Percentiles rank a stretch among this genome's conserved stretches.
Conservation (phyloP, 1,140 invertebrate species). For the Cotesia glomerata region DNA sequence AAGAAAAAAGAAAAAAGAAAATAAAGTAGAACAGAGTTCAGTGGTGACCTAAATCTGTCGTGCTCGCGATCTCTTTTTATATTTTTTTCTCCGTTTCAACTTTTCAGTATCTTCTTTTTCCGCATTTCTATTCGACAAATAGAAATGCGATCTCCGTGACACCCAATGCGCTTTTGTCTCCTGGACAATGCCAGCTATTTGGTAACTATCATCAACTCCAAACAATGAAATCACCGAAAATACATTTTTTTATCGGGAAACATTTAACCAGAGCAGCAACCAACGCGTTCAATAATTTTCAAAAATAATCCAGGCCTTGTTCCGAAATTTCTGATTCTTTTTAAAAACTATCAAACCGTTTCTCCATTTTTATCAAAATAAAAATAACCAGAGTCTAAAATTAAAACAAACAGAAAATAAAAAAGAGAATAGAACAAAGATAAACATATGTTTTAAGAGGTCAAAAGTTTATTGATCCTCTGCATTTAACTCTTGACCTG, state of each 20-base stretch:
- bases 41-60: slow-evolving; percentile 11
- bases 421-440: background rate
- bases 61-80: background rate
- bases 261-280: too few relatives aligned
- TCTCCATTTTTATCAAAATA: too few relatives aligned
- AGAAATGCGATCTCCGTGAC: slow-evolving; percentile 14
- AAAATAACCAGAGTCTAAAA: too few relatives aligned
- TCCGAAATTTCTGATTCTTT: too few relatives aligned
- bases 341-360: too few relatives aligned
- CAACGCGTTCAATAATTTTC: too few relatives aligned
- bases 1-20: background rate
- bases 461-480: slow-evolving; percentile 25
- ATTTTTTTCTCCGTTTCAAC: background rate
- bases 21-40: background rate
- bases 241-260: too few relatives aligned
- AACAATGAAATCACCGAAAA: background rate
- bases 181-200: background rate
- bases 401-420: background rate
- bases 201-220: background rate
- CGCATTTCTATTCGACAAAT: slow-evolving; percentile 16
- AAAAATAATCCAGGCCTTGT: too few relatives aligned
- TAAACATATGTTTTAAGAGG: background rate
- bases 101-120: background rate
- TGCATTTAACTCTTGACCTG: slow-evolving; percentile 21
- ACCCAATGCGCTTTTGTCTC: slow-evolving; percentile 1